These are phyloP conservation scores for Cyprinodon diabolis DNA, from an alignment of 2,797 vertebrate species.

Conservation along the genomic window DNA sequence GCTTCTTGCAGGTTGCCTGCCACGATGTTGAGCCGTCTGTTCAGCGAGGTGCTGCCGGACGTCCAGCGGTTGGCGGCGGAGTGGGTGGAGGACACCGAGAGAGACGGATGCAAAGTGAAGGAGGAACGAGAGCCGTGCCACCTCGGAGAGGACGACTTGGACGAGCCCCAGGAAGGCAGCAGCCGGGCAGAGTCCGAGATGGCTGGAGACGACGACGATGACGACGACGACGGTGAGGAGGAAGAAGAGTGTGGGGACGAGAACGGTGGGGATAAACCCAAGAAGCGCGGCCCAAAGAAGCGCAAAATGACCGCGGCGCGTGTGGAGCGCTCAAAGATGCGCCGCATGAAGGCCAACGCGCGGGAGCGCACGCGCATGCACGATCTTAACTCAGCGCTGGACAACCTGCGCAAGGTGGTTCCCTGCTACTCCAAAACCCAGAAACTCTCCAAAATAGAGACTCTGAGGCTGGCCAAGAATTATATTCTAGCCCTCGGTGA, in stretches of 20 bases:
- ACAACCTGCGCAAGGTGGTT: constrained; percentile 97
- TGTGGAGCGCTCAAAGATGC: constrained; percentile 90
- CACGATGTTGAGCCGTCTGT: constrained; percentile 96
- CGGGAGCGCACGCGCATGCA: constrained; percentile 98
- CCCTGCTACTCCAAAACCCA: constrained; percentile 99
- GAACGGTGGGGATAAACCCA: constrained; percentile 88
- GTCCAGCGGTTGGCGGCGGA: constrained; percentile 92
- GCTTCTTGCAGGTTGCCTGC: constrained; percentile 63
- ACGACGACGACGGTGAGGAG: constrained; percentile 77
- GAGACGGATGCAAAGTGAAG: constrained; percentile 82
- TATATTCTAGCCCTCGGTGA: constrained; percentile 97
- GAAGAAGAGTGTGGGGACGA: constrained; percentile 83
- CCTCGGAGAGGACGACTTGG: constrained; percentile 71
- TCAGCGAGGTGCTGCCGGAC: constrained; percentile 96
- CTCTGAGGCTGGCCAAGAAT: constrained; percentile 94
- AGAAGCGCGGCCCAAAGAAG: constrained; percentile 98
- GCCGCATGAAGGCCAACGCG: constrained; percentile 93
- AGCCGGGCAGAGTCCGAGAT: constrained; percentile 81
- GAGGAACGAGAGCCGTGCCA: constrained; percentile 82
- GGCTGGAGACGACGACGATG: constrained; percentile 81
- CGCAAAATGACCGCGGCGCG: constrained; percentile 94
- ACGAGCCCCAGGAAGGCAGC: constrained; percentile 68
- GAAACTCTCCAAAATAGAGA: constrained; percentile 98
- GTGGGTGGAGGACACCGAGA: constrained; percentile 89
- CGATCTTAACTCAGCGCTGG: constrained; percentile 95